phyloP scores from a whole-genome alignment of 2,113 vertebrate genomes.

The Cyanistes caeruleus region DNA sequence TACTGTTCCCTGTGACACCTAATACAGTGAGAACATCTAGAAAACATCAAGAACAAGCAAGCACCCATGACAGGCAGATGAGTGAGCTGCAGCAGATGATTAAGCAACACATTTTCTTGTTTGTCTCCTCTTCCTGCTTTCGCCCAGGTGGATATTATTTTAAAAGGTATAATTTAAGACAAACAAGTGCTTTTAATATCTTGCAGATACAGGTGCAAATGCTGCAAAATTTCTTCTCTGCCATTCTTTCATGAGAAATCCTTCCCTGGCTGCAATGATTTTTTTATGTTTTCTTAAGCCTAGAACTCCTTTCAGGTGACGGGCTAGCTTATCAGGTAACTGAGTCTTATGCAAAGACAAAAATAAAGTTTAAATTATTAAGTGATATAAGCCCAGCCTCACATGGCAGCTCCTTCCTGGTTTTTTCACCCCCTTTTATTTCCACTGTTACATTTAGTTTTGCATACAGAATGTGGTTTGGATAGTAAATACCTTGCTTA shows the following conservation, averaged over 20 bases:
- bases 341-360: background rate
- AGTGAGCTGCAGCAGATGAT: background rate
- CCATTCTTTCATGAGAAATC: background rate
- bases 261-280: background rate
- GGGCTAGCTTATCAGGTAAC: background rate
- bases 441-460: background rate
- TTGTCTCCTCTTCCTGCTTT: background rate
- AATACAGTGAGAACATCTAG: background rate
- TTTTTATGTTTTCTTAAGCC: background rate
- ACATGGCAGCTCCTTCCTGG: background rate
- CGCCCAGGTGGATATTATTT: background rate
- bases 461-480: background rate
- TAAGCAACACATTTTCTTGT: background rate
- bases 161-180: background rate
- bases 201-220: background rate
- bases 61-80: background rate
- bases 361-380: background rate
- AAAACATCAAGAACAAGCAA: background rate
- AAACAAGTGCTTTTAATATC: background rate
- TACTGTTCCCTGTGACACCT: background rate
- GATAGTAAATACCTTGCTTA: background rate
- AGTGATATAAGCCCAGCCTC: background rate
- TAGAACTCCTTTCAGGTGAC: background rate
- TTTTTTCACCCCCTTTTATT: background rate
- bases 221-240: background rate